Evolutionary conservation across 2,888 invertebrate species (phyloP).

Genomic region (Autographa pulchrina): DNA sequence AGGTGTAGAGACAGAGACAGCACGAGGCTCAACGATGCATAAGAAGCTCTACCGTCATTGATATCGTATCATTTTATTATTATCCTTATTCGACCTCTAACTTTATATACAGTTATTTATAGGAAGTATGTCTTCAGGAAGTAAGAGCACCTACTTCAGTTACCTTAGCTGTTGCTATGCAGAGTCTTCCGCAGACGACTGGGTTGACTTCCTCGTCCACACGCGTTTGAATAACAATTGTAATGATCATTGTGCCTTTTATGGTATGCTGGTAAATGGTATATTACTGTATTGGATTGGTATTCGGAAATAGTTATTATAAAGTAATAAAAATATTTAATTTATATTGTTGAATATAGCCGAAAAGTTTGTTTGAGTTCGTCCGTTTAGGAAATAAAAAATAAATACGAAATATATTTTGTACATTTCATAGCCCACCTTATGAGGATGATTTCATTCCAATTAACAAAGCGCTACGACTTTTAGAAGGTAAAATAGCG

Average conservation of each 20-base stretch:
- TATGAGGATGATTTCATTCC: no score
- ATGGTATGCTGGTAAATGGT: background rate
- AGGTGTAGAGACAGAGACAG: no score
- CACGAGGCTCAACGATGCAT: no score
- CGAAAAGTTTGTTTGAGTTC: no score
- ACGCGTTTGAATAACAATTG: constrained; percentile 9
- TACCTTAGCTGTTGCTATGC: constrained; percentile 29
- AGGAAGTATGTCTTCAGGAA: constrained; percentile 45
- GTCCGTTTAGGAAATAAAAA: no score
- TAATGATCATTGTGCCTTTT: background rate
- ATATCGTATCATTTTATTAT: background rate
- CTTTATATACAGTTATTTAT: background rate
- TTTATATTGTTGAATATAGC: no score
- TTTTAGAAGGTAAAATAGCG: background rate
- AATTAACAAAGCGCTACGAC: no score
- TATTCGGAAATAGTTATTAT: background rate
- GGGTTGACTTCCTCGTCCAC: constrained; percentile 26
- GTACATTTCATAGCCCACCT: no score
- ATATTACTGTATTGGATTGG: background rate
- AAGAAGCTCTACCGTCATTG: no score
- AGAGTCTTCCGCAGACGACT: background rate
- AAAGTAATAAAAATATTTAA: background rate
- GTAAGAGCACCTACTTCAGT: background rate
- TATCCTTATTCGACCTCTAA: background rate
- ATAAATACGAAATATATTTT: no score